Conservation (phyloP, 2,113 vertebrate genomes). For the Peucedramus taeniatus region DNA sequence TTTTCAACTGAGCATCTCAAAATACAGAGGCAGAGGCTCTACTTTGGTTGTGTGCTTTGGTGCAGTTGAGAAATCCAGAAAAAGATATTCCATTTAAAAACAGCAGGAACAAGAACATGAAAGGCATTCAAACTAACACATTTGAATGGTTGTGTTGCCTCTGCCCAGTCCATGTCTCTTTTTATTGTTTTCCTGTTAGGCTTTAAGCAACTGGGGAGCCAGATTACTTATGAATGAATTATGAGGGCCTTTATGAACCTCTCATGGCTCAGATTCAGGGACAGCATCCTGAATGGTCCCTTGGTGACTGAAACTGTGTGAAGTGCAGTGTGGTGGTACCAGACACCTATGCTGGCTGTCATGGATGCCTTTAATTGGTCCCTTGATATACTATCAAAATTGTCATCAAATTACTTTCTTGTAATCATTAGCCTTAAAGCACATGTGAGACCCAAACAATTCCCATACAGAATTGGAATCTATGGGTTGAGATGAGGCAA, state of each 20-base stretch:
- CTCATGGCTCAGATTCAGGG: not conserved
- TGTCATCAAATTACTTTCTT: not conserved
- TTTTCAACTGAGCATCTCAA: not conserved
- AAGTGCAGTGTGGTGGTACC: not conserved
- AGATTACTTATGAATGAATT: not conserved
- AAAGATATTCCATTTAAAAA: not conserved
- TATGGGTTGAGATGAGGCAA: not conserved
- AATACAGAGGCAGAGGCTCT: not conserved
- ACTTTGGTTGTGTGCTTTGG: not conserved
- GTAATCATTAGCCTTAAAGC: not conserved
- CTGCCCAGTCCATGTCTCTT: not conserved
- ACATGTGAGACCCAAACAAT: not conserved
- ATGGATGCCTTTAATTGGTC: not conserved
- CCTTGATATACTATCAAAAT: not conserved
- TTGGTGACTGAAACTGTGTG: not conserved
- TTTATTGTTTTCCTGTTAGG: not conserved
- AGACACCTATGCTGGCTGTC: not conserved
- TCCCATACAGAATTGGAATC: not conserved
- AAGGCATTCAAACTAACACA: not conserved
- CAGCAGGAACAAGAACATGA: not conserved
- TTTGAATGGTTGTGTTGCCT: not conserved
- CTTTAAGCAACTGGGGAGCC: not conserved
- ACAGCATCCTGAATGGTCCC: not conserved
- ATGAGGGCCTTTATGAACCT: not conserved
- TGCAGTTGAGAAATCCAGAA: not conserved